Evolutionary conservation across 2,113 vertebrate genomes (phyloP).

Genomic region (Pelodiscus sinensis): DNA sequence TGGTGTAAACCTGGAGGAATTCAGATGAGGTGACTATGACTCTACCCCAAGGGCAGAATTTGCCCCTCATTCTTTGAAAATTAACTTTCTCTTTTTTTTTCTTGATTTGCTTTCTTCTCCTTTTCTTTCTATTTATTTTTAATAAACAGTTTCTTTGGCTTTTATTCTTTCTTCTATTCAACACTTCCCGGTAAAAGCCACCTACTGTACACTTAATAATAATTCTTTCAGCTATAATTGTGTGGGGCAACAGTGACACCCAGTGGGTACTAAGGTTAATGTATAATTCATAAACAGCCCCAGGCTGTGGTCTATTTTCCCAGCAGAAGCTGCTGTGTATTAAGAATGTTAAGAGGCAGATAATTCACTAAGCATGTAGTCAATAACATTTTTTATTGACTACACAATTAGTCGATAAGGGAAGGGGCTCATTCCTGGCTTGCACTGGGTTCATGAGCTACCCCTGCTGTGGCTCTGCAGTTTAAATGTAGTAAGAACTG

Average conservation of each 20-base stretch:
- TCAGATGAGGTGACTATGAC: neutral
- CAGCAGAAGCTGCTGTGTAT: neutral
- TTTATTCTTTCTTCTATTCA: neutral
- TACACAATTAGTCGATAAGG: too few relatives aligned
- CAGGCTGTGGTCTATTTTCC: neutral
- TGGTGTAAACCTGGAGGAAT: neutral
- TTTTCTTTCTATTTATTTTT: neutral
- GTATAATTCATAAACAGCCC: rapidly evolving
- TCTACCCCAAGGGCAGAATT: neutral
- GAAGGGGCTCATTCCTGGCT: too few relatives aligned
- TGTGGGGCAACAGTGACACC: slow-evolving; percentile 57
- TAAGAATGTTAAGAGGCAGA: too few relatives aligned
- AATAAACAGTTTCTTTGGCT: neutral
- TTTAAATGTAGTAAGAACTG: too few relatives aligned
- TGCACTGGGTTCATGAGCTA: too few relatives aligned
- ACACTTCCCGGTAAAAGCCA: neutral
- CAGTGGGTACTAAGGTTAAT: neutral
- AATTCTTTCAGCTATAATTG: neutral
- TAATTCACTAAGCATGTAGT: too few relatives aligned
- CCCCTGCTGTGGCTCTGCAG: too few relatives aligned
- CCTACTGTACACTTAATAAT: slow-evolving; percentile 14
- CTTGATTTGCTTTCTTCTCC: neutral
- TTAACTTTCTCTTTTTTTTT: neutral
- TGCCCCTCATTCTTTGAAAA: neutral
- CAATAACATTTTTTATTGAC: too few relatives aligned